Conservation (phyloP, 1,140 invertebrate genomes). For the Belonocnema kinseyi region DNA sequence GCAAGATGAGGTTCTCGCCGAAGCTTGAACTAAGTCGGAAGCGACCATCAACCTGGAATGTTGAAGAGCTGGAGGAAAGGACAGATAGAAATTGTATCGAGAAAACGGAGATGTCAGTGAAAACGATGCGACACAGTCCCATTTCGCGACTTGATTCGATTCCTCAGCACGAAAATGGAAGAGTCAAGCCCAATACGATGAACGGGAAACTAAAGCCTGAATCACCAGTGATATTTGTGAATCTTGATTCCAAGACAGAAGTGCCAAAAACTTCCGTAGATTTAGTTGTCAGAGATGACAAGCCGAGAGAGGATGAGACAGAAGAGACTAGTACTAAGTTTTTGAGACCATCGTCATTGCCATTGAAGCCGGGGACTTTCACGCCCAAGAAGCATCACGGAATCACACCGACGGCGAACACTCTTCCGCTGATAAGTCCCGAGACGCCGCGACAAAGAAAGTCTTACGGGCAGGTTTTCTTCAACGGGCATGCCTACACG, state of each 20-base stretch:
- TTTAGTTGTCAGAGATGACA: constrained; percentile 46
- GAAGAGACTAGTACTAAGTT: constrained; percentile 78
- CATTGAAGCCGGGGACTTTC: constrained; percentile 88
- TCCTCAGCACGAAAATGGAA: constrained; percentile 52
- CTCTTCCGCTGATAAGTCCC: constrained; percentile 87
- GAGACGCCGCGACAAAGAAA: constrained; percentile 93
- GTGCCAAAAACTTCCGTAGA: constrained; percentile 54
- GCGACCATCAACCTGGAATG: constrained; percentile 52
- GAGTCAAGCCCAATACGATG: constrained; percentile 48
- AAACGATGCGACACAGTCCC: constrained; percentile 30
- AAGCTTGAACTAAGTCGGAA: constrained; percentile 54
- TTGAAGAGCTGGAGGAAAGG: constrained; percentile 50
- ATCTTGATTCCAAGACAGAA: constrained; percentile 55
- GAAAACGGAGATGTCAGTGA: background rate
- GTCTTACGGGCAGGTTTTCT: constrained; percentile 89
- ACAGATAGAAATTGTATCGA: background rate
- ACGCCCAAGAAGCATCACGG: constrained; percentile 86
- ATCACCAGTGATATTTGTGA: constrained; percentile 50
- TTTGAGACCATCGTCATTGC: constrained; percentile 85
- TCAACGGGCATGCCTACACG: constrained; percentile 95
- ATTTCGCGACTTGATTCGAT: constrained; percentile 44
- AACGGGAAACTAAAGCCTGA: constrained; percentile 42
- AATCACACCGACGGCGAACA: constrained; percentile 85
- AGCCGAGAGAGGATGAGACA: constrained; percentile 46
- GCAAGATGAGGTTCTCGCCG: constrained; percentile 56